phyloP scores from a whole-genome alignment of 2,888 invertebrate genomes.

The Athalia rosae region DNA sequence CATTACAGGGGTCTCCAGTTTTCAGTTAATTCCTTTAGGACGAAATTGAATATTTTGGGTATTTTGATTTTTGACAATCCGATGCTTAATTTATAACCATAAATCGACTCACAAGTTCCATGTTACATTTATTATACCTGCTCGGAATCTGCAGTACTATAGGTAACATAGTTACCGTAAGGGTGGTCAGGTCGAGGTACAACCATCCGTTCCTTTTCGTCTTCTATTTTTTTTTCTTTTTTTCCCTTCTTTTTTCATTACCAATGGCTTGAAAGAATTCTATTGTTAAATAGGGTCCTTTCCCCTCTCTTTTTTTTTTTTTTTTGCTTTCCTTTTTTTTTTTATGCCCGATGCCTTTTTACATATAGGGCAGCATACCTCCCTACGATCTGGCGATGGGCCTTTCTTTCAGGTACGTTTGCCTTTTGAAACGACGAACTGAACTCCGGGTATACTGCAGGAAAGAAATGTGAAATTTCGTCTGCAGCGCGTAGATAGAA shows the following conservation, averaged over 20 bases:
- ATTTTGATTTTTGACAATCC: background rate
- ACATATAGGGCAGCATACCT: conserved; percentile 49
- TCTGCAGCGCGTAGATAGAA: background rate
- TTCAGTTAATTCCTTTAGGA: no score
- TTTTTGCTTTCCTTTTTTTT: conserved; percentile 40
- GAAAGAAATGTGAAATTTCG: conserved; percentile 27
- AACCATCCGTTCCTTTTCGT: conserved; percentile 11
- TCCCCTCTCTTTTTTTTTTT: conserved; percentile 52
- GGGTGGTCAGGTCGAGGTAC: conserved; percentile 41
- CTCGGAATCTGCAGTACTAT: background rate
- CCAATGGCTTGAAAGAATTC: conserved; percentile 65
- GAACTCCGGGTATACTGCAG: conserved; percentile 34
- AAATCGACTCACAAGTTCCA: background rate
- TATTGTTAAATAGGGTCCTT: conserved; percentile 68
- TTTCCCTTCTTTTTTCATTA: conserved; percentile 54
- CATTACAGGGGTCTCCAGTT: no score
- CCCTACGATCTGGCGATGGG: conserved; percentile 53
- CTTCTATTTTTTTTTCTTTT: background rate
- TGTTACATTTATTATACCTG: background rate
- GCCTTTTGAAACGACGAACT: conserved; percentile 57
- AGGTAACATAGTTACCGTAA: conserved; percentile 17
- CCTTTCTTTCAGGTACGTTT: conserved; percentile 61
- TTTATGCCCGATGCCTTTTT: conserved; percentile 52
- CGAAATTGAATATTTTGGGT: background rate
- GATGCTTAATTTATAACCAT: no score